phyloP scores from a whole-genome alignment of 2,888 invertebrate genomes.

The Nephrotoma flavescens region DNA sequence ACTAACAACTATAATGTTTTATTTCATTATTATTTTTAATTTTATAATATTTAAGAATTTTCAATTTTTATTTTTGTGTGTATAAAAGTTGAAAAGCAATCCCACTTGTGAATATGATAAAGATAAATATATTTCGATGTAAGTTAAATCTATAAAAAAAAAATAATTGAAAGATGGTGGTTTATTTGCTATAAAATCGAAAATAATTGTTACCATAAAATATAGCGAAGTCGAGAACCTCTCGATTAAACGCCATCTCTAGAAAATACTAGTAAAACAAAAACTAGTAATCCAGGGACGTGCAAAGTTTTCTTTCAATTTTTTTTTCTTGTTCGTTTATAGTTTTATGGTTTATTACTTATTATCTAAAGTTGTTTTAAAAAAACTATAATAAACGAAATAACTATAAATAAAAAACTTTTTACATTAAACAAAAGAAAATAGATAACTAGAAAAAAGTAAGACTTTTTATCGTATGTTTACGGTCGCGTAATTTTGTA shows the following conservation, averaged over 20 bases:
- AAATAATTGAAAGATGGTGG: not conserved
- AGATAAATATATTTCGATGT: not conserved
- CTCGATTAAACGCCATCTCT: not conserved
- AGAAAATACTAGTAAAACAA: not conserved
- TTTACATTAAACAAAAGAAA: not conserved
- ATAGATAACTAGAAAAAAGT: not conserved
- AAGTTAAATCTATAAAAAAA: not conserved
- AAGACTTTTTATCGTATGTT: not conserved
- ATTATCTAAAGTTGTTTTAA: not conserved
- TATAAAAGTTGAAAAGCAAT: not conserved
- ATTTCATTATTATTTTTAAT: not conserved
- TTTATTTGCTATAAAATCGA: not conserved
- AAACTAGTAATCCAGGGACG: not conserved
- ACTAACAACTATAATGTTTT: not conserved
- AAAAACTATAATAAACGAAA: not conserved
- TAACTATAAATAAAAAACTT: not conserved
- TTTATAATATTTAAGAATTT: not conserved
- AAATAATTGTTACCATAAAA: not conserved
- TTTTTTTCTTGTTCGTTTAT: not conserved
- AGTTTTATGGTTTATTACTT: not conserved
- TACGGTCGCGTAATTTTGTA: not conserved
- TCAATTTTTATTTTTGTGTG: not conserved
- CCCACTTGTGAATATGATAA: not conserved
- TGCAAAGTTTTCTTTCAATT: not conserved
- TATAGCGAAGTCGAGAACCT: not conserved